These are phyloP conservation scores for Gastracanthus pulcherrimus DNA, from an alignment of 2,888 invertebrate species.

Conservation along the genomic window DNA sequence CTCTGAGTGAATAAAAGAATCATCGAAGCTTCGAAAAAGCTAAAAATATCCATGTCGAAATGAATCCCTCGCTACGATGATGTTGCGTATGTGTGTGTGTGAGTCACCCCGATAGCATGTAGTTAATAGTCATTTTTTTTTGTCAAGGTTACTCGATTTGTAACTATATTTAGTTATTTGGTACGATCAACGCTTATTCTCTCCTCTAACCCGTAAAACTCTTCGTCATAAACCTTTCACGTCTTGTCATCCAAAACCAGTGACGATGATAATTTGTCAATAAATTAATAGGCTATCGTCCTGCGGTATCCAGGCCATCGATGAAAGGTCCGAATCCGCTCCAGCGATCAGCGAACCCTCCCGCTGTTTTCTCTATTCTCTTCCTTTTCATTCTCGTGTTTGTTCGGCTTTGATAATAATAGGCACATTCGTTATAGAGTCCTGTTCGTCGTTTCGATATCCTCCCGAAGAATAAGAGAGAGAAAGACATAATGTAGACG, in stretches of 20 bases:
- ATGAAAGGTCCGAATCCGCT: slow-evolving; percentile 7
- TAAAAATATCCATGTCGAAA: slow-evolving; percentile 1
- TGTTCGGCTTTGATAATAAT: slow-evolving; percentile 24
- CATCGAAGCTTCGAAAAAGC: slow-evolving; percentile 12
- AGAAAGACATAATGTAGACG: too few species aligned
- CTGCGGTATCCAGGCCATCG: slow-evolving; percentile 59
- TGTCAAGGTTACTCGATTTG: slow-evolving; percentile 15
- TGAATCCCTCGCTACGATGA: not conserved
- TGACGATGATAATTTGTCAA: slow-evolving; percentile 57
- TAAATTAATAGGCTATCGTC: slow-evolving; percentile 68
- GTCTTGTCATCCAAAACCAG: slow-evolving; percentile 52
- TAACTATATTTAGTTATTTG: slow-evolving; percentile 68
- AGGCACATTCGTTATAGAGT: slow-evolving; percentile 48
- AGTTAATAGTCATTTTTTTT: slow-evolving; percentile 17
- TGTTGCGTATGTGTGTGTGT: slow-evolving; percentile 1
- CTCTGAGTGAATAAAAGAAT: not conserved
- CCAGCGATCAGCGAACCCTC: slow-evolving; percentile 23
- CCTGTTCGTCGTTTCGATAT: not conserved
- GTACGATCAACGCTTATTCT: slow-evolving; percentile 66
- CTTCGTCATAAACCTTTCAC: slow-evolving; percentile 17
- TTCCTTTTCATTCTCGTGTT: not conserved
- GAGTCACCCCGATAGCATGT: not conserved
- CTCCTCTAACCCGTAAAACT: slow-evolving; percentile 63
- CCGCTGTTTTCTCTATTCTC: not conserved
- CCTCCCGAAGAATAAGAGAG: slow-evolving; percentile 20